Evolutionary conservation across 2,113 vertebrate species (phyloP).

Genomic region (Pionites leucogaster): DNA sequence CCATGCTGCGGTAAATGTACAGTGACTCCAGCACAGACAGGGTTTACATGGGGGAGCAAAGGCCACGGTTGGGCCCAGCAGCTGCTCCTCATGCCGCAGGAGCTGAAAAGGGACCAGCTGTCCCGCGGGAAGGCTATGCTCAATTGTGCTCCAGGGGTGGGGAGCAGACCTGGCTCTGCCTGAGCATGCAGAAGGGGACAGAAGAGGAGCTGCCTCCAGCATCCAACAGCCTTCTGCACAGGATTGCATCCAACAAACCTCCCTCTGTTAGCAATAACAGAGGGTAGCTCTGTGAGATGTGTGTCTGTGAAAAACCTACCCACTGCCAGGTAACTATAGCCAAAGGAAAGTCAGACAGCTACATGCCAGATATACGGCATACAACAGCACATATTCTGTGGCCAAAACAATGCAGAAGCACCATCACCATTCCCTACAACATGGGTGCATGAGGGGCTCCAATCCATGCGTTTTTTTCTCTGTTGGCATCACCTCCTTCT

Average conservation of each 20-base stretch:
- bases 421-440: neutral
- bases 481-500: neutral
- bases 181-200: neutral
- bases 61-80: rapidly evolving
- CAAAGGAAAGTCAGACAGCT: neutral
- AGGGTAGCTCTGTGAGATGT: neutral
- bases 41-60: rapidly evolving
- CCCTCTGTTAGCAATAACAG: neutral
- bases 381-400: neutral
- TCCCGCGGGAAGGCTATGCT: rapidly evolving
- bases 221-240: neutral
- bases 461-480: neutral
- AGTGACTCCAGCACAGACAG: neutral
- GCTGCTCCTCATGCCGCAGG: neutral
- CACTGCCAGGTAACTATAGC: neutral
- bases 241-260: neutral
- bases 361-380: rapidly evolving
- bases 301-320: neutral
- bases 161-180: neutral
- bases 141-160: too few species aligned
- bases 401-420: neutral
- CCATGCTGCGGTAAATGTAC: neutral
- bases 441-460: neutral
- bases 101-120: neutral
- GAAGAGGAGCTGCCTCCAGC: neutral